A percentile compares a stretch with the other conserved stretches of the same genome.
Evolutionary conservation across 1,140 invertebrate genomes (phyloP).

Genomic region (Drosophila watanabei): DNA sequence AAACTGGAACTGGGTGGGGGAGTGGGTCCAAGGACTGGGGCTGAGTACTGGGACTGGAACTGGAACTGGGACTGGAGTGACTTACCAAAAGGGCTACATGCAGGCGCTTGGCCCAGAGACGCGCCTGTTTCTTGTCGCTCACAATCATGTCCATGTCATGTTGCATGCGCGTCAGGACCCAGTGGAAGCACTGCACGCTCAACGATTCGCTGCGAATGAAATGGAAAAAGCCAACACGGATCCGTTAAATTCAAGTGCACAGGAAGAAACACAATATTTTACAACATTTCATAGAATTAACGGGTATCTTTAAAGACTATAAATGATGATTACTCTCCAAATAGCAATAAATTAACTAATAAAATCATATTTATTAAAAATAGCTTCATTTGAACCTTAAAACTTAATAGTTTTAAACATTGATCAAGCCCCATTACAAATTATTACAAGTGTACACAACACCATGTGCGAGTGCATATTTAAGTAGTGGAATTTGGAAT

Average conservation of each 20-base stretch:
- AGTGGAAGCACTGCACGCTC: constrained; percentile 95
- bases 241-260: constrained; percentile 14
- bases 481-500: constrained; percentile 52
- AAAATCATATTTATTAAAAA: background rate
- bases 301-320: background rate
- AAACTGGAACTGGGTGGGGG: background rate
- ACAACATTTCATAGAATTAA: background rate
- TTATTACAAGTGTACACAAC: constrained; percentile 15
- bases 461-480: constrained; percentile 33
- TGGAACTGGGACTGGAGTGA: constrained; percentile 46
- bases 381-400: background rate
- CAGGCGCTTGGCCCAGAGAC: constrained; percentile 93
- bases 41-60: constrained; percentile 5
- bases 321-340: background rate
- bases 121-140: constrained; percentile 94
- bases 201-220: constrained; percentile 91
- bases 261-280: background rate
- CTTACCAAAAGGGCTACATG: constrained; percentile 91
- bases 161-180: constrained; percentile 96
- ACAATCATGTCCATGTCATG: constrained; percentile 94
- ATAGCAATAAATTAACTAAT: background rate
- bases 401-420: background rate
- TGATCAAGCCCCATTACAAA: background rate
- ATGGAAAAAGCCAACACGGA: constrained; percentile 37
- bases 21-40: background rate